phyloP scores from a whole-genome alignment of 2,113 vertebrate species.

The Peromyscus leucopus region DNA sequence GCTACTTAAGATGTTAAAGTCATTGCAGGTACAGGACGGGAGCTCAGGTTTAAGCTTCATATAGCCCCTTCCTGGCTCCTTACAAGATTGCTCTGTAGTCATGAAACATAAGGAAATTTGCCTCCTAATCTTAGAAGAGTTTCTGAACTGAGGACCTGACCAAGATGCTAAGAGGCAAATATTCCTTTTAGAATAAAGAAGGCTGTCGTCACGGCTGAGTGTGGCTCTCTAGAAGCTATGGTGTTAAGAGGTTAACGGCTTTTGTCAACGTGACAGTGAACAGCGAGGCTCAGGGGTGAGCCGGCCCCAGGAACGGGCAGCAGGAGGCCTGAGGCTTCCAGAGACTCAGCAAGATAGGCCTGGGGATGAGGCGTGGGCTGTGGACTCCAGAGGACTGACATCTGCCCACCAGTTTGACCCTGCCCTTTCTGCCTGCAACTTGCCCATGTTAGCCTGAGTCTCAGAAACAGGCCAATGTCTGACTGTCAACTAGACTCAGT shows the following conservation, averaged over 20 bases:
- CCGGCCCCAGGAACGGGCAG: neutral
- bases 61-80: neutral
- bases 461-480: neutral
- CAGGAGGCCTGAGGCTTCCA: neutral
- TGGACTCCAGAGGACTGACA: neutral
- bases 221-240: neutral
- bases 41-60: neutral
- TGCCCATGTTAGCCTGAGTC: neutral
- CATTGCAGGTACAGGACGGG: neutral
- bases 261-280: neutral
- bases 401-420: neutral
- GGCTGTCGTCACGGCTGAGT: neutral
- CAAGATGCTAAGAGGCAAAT: neutral
- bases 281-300: neutral
- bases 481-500: neutral
- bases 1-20: neutral
- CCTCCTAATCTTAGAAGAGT: neutral
- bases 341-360: neutral
- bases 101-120: neutral
- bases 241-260: neutral
- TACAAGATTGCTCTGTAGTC: neutral
- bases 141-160: slow-evolving; percentile 8
- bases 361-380: neutral
- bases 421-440: neutral
- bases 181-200: neutral